These are phyloP conservation scores for Noctuana brunneofusca DNA, from an alignment of 2,888 invertebrate species.

Conservation along the genomic window DNA sequence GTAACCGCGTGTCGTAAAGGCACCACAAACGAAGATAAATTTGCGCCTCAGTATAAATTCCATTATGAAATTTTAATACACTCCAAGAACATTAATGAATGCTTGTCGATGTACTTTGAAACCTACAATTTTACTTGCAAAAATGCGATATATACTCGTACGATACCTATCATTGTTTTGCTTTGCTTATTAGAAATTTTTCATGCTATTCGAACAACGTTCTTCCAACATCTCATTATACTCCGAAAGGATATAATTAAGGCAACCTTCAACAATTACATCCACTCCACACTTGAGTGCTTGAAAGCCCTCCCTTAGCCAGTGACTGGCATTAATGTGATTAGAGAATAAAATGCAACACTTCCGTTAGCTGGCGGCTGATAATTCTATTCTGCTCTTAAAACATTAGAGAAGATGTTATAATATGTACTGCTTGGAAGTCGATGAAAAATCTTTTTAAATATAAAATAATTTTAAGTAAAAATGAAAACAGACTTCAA, in stretches of 20 bases:
- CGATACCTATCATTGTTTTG: no score
- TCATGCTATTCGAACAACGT: neutral
- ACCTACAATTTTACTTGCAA: no score
- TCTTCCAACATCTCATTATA: neutral
- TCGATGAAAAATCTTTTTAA: no score
- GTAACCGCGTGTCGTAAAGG: conserved; percentile 14
- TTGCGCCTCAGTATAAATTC: conserved; percentile 7
- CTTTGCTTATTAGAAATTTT: no score
- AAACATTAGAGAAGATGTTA: neutral
- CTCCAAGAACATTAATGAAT: neutral
- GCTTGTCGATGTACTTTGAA: neutral
- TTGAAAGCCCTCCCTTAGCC: conserved; percentile 8
- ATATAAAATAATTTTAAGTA: no score
- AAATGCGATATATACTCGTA: no score
- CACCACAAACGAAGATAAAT: conserved; percentile 21
- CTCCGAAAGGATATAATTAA: conserved; percentile 6
- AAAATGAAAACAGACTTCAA: no score
- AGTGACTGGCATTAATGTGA: conserved; percentile 19
- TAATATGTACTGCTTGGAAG: no score
- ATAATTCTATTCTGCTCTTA: conserved; percentile 14
- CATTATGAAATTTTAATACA: conserved; percentile 1
- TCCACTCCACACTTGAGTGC: conserved; percentile 19
- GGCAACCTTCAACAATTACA: conserved; percentile 3
- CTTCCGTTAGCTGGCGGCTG: neutral
- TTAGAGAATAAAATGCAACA: conserved; percentile 18